Conservation (phyloP, 2,888 invertebrate species). For the Eremobia ochroleuca region DNA sequence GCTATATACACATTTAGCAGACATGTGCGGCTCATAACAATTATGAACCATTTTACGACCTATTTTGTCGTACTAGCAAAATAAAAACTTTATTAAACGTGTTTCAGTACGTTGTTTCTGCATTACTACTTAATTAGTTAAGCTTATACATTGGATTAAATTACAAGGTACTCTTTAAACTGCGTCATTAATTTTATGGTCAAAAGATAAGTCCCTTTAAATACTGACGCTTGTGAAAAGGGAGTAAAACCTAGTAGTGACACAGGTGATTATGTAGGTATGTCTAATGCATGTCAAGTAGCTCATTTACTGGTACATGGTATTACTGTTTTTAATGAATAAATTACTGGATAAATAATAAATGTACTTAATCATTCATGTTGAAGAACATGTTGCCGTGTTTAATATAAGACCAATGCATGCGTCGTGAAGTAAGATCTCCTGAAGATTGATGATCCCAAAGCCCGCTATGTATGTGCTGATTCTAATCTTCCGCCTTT, state of each 20-base stretch:
- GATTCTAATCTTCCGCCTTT: background rate
- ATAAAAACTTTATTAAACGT: constrained; percentile 16
- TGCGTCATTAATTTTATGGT: constrained; percentile 25
- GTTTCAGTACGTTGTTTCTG: constrained; percentile 7
- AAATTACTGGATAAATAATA: background rate
- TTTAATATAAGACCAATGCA: background rate
- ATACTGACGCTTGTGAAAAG: background rate
- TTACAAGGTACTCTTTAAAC: background rate
- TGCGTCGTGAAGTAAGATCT: background rate
- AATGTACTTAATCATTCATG: background rate
- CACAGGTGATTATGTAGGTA: background rate
- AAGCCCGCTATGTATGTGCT: background rate
- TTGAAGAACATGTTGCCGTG: background rate
- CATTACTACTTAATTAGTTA: constrained; percentile 20
- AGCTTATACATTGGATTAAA: constrained; percentile 1
- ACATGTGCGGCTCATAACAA: background rate
- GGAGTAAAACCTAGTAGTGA: background rate
- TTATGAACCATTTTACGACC: constrained; percentile 18
- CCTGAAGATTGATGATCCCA: background rate
- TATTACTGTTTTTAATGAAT: constrained; percentile 1
- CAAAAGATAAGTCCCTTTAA: background rate
- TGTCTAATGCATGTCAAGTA: background rate
- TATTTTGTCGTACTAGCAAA: background rate
- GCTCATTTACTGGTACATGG: background rate
- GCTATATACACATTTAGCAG: constrained; percentile 14